Evolutionary conservation across 2,113 vertebrate genomes (phyloP).

Genomic region (Etheostoma spectabile): DNA sequence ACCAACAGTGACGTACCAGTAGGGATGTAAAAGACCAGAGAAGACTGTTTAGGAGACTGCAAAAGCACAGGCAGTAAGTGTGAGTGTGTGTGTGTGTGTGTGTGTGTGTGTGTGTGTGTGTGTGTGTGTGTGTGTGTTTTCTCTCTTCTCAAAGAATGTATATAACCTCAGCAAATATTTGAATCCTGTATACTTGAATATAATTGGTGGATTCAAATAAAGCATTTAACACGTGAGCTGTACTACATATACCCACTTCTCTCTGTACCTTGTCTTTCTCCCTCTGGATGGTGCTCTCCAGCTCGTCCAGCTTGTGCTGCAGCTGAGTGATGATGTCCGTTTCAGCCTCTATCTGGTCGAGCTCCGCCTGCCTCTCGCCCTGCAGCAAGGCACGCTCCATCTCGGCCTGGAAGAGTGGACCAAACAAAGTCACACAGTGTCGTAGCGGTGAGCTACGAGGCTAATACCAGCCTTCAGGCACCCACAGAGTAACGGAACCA

Average conservation of each 20-base stretch:
- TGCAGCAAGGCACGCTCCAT: slow-evolving; percentile 95
- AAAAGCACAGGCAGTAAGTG: slow-evolving; percentile 45
- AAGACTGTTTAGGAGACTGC: slow-evolving; percentile 21
- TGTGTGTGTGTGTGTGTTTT: slow-evolving; percentile 4
- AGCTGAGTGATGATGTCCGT: slow-evolving; percentile 87
- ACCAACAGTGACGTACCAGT: slow-evolving; percentile 6
- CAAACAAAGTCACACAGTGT: slow-evolving; percentile 10
- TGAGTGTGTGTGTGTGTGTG: slow-evolving; percentile 28
- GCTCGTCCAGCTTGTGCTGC: slow-evolving; percentile 89
- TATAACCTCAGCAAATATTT: neutral
- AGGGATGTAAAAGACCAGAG: slow-evolving; percentile 28
- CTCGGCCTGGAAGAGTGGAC: slow-evolving; percentile 86
- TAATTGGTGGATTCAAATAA: neutral
- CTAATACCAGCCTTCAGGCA: neutral
- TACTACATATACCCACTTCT: neutral
- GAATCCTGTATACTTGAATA: neutral
- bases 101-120: slow-evolving; percentile 24
- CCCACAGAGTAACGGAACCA: neutral
- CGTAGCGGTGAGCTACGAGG: neutral
- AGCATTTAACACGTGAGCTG: neutral
- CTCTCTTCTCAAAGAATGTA: neutral
- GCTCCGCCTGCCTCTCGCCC: slow-evolving; percentile 91
- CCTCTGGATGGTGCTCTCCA: slow-evolving; percentile 89
- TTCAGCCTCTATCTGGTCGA: slow-evolving; percentile 88
- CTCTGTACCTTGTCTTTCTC: slow-evolving; percentile 93